Base-by-base conservation (phyloP, 2,113 vertebrate species). In the Anguilla japonica region DNA sequence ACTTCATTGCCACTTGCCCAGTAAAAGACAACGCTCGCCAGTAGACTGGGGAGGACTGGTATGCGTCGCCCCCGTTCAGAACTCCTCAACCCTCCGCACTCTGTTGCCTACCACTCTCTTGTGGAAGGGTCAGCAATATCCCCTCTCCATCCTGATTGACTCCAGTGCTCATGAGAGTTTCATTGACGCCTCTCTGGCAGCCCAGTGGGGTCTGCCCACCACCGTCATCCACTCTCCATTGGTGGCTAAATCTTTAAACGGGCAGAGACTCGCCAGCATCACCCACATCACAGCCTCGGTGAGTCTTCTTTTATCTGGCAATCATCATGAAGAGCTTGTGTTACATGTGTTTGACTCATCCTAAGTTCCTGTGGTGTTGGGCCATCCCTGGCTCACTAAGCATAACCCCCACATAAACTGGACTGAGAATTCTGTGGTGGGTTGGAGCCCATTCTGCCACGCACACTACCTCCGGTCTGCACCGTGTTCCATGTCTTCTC, bases 31-130 rank as follows among this genome's bases (percentile, higher is more conserved):
- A 15, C 80, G 80, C 80, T 81, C 80, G 18, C 39, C 80, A 13
- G 80, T 81, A 81, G 53, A 56, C 15, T 8, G 80, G 26, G 80
- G 39, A 43, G 43, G 53, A 85, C 75, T 79, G 67, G 29, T 79
- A 20, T 29, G 43, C 7, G 20, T 85, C n/a, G 13, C 67, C 3
- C 75, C 34, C 53, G 41, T 53, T 16, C 5, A 46, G 9, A 40
- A 40, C 39, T 81, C 80, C 71, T 46, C 84, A n/a, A 26, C 29
- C 15, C 40, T 50, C 41, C 26, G 16, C 1, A n/a, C 11, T 9
- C 71, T 85, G 4, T 67, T 85, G 9, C 41, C 82, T 50, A 43
- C 82, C 14, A 34, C 43, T 34, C 5, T 83, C 15, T 56, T 15
- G 15, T 15, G 13, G 29, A 5, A 2, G 26, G 13, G 20, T n/a